phyloP scores from a whole-genome alignment of 1,140 invertebrate species.

The Campoletis sonorensis region DNA sequence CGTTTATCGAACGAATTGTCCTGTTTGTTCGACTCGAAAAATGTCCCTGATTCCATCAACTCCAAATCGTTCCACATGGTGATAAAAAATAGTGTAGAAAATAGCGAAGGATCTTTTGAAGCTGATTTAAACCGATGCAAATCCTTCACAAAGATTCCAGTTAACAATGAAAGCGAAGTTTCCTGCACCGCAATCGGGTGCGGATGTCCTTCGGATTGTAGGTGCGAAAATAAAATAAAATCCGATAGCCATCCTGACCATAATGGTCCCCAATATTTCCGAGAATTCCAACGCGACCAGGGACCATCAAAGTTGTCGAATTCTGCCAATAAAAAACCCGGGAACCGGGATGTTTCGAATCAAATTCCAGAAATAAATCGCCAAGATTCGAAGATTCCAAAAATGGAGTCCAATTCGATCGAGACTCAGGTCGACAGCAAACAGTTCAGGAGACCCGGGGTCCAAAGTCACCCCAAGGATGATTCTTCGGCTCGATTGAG shows the following conservation, averaged over 20 bases:
- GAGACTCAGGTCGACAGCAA: neutral
- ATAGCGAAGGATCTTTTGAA: neutral
- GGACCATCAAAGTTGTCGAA: neutral
- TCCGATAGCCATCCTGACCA: neutral
- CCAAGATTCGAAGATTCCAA: no score
- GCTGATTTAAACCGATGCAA: neutral
- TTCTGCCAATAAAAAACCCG: neutral
- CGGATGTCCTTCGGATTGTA: neutral
- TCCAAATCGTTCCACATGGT: neutral
- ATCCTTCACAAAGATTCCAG: neutral
- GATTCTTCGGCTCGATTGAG: neutral
- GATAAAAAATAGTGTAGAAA: neutral
- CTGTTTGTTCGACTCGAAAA: neutral
- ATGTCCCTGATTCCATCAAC: neutral
- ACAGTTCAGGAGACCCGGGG: neutral
- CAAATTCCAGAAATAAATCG: constrained; percentile 13
- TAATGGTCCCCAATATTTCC: constrained; percentile 30
- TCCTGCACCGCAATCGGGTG: neutral
- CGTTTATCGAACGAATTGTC: no score
- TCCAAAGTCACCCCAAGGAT: neutral
- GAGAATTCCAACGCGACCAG: neutral
- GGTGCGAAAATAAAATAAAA: neutral
- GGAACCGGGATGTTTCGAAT: neutral
- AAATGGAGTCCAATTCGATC: no score
- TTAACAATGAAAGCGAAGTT: neutral